Base-by-base conservation (phyloP, 2,113 vertebrate genomes). In the Cynocephalus volans region DNA sequence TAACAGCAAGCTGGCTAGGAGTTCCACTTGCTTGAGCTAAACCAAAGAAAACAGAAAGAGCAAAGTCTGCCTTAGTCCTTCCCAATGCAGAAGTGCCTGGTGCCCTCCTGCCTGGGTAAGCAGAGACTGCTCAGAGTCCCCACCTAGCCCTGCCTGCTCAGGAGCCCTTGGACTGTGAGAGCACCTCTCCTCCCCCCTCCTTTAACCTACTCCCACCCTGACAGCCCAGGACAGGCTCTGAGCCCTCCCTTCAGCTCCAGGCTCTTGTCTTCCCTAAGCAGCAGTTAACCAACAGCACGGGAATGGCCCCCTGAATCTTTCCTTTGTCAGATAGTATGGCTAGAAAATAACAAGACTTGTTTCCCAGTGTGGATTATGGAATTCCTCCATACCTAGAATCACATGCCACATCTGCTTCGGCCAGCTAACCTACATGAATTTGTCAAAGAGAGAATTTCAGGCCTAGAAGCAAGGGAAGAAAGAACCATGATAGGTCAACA, bases 371-470 rank as follows among this genome's bases (percentile, higher is more conserved):
- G 5, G 26, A 24, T 50, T 41, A 60, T 7, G 5, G 19, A 62
- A 60, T 45, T 15, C 31, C 21, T 80, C 3, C 58, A 62, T 6
- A n/a, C n/a, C 62, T 79, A 73, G 50, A 86, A 33, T 56, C 72
- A 13, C 56, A 64, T 45, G 11, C 36, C 11, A 1, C 54, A 45
- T 41, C 56, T 77, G 62, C 2, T 90, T 72, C 84, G 84, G 26
- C 48, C 70, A 86, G 31, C 41, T 67, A 24, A 87, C 28, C 36
- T 45, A 12, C 56, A n/a, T 26, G 36, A 89, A 73, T 1, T n/a
- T n/a, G 33, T 75, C 41, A 60, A 60, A 94, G 33, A 89, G 8
- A 76, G 24, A 83, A 88, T 65, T 84, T 91, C 24, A 60, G 72
- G 17, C 73, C 7, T 33, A 82, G 41, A 90, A 83, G 36, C n/a